Percentiles rank a stretch among this genome's conserved stretches.
Conservation (phyloP, 2,888 invertebrate species). For the Cephonodes hylas region DNA sequence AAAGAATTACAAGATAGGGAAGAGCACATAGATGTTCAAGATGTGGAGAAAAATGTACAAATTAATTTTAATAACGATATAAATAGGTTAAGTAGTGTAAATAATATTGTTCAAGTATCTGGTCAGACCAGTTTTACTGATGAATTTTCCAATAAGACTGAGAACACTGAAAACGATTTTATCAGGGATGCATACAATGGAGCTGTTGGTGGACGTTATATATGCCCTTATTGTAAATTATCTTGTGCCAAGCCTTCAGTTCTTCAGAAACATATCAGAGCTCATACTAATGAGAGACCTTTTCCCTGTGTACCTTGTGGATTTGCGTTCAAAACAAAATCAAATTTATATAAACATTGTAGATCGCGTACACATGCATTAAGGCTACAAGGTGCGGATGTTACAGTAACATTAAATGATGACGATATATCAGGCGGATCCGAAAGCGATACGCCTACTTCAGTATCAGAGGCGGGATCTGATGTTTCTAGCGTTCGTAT, state of each 20-base stretch:
- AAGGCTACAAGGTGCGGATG: conserved; percentile 83
- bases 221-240: conserved; percentile 93
- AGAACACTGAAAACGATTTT: conserved; percentile 77
- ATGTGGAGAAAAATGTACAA: conserved; percentile 77
- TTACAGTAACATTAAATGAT: conserved; percentile 75
- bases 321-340: conserved; percentile 96
- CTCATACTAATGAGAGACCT: conserved; percentile 95
- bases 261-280: conserved; percentile 95
- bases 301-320: conserved; percentile 94
- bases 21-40: conserved; percentile 44
- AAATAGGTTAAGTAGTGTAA: conserved; percentile 74
- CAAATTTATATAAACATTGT: conserved; percentile 95
- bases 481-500: conserved; percentile 66
- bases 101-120: conserved; percentile 74
- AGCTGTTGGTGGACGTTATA: conserved; percentile 84
- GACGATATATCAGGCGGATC: conserved; percentile 82
- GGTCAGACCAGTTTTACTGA: conserved; percentile 79
- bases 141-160: conserved; percentile 80
- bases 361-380: conserved; percentile 87
- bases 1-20: conserved; percentile 55
- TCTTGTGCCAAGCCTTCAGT: conserved; percentile 96
- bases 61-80: conserved; percentile 75
- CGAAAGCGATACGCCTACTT: conserved; percentile 79
- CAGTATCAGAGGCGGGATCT: conserved; percentile 64
- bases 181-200: conserved; percentile 71